phyloP scores from a whole-genome alignment of 2,888 invertebrate species.

The Pristionchus exspectatus region DNA sequence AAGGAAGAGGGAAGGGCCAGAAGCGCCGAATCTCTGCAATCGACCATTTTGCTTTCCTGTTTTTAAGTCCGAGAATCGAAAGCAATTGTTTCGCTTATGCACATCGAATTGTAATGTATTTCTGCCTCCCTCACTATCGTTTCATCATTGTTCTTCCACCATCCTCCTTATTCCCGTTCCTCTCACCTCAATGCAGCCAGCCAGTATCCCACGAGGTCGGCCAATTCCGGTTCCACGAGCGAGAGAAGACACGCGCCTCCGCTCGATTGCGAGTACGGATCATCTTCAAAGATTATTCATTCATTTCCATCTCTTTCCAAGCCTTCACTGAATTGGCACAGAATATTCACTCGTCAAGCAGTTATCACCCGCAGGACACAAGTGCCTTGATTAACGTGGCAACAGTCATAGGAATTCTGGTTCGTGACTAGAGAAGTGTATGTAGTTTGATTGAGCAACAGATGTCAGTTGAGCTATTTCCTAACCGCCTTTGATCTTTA shows the following conservation, averaged over 20 bases:
- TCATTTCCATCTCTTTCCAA: not conserved
- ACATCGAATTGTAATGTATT: not conserved
- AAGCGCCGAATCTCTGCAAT: constrained; percentile 88
- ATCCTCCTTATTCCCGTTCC: not conserved
- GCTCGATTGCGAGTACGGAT: not conserved
- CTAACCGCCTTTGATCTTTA: no score
- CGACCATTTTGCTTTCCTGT: no score
- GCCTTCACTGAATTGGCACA: no score
- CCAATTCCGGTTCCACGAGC: constrained; percentile 93
- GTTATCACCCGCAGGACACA: no score
- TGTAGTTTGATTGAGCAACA: not conserved
- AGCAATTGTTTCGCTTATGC: not conserved
- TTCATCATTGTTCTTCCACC: no score
- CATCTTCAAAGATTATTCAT: not conserved
- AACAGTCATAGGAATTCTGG: no score
- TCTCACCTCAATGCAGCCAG: constrained; percentile 86
- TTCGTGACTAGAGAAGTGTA: no score
- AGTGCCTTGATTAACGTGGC: no score
- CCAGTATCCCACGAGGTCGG: constrained; percentile 94
- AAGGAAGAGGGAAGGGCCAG: constrained; percentile 84
- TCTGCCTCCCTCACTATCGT: not conserved
- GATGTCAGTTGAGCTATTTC: no score
- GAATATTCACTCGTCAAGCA: no score
- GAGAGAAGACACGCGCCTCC: constrained; percentile 84
- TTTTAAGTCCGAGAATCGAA: not conserved